These are phyloP conservation scores for Brachionus angularis DNA, from an alignment of 1,140 invertebrate genomes.

Conservation along the genomic window DNA sequence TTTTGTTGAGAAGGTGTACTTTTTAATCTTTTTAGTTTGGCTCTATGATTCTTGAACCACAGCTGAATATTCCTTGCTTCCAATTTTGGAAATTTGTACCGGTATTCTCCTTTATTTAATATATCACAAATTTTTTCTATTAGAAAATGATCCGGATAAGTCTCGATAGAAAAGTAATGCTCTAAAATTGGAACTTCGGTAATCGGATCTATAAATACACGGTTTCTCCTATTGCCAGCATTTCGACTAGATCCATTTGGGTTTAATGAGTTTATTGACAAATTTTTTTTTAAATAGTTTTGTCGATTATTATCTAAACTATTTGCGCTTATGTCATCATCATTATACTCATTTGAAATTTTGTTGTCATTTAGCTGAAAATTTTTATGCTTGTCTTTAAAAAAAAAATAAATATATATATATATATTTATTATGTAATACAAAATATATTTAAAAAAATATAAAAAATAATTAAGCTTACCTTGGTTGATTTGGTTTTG, in stretches of 20 bases:
- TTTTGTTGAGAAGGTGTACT: slow-evolving; percentile 2
- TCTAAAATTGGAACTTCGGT: slow-evolving; percentile 92
- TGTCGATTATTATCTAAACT: neutral
- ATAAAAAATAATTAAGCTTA: no score
- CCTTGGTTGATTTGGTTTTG: no score
- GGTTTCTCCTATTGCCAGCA: slow-evolving; percentile 67
- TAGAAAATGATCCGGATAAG: slow-evolving; percentile 63
- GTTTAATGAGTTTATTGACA: neutral
- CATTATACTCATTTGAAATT: slow-evolving; percentile 14
- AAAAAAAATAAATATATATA: no score
- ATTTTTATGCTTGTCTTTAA: slow-evolving; percentile 36
- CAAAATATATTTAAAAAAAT: no score
- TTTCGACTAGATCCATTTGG: neutral
- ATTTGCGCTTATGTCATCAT: neutral
- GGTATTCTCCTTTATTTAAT: slow-evolving; percentile 78
- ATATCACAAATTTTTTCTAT: slow-evolving; percentile 95
- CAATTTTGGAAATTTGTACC: slow-evolving; percentile 88
- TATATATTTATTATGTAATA: no score
- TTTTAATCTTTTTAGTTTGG: slow-evolving; percentile 77
- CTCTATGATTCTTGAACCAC: slow-evolving; percentile 78
- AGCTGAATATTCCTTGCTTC: slow-evolving; percentile 97
- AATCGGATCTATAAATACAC: slow-evolving; percentile 97
- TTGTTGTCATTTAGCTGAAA: neutral
- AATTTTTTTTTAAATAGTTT: neutral
- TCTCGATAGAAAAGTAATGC: slow-evolving; percentile 92